phyloP scores from a whole-genome alignment of 1,140 invertebrate genomes.

The Drosophila kurseongensis region DNA sequence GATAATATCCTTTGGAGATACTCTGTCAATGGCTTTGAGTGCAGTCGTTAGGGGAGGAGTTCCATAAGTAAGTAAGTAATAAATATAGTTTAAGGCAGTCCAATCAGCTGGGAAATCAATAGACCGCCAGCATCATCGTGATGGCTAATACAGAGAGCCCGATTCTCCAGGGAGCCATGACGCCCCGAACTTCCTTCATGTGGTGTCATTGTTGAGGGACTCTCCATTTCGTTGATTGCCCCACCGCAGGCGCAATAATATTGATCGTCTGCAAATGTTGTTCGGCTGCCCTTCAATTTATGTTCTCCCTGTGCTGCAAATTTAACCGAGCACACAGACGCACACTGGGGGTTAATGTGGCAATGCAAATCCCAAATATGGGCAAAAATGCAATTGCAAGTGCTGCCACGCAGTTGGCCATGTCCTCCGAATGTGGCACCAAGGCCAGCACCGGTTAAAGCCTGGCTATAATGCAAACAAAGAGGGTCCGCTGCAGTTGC shows the following conservation, averaged over 20 bases:
- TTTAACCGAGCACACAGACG: slow-evolving; percentile 17
- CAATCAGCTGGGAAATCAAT: slow-evolving; percentile 47
- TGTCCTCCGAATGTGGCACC: slow-evolving; percentile 16
- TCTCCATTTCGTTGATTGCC: slow-evolving; percentile 56
- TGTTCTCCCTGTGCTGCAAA: slow-evolving; percentile 29
- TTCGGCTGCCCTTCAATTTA: slow-evolving; percentile 48
- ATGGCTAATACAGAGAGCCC: slow-evolving; percentile 13
- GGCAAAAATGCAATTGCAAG: slow-evolving; percentile 55
- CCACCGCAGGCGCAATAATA: slow-evolving; percentile 54
- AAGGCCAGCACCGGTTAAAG: slow-evolving; percentile 53
- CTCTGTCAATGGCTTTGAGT: slow-evolving; percentile 10
- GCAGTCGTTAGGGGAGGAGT: neutral
- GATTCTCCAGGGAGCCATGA: slow-evolving; percentile 27
- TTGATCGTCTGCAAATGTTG: slow-evolving; percentile 50
- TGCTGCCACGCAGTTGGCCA: slow-evolving; percentile 11
- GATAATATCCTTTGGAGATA: slow-evolving; percentile 23
- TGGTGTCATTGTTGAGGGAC: slow-evolving; percentile 25
- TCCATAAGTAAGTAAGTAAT: slow-evolving; percentile 13
- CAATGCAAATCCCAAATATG: slow-evolving; percentile 52
- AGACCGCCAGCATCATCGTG: slow-evolving; percentile 17
- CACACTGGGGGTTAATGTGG: slow-evolving; percentile 17
- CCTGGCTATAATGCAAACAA: slow-evolving; percentile 65
- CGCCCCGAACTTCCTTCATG: slow-evolving; percentile 4
- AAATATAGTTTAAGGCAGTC: slow-evolving; percentile 31
- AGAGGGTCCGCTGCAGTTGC: slow-evolving; percentile 14